Evolutionary conservation across 2,113 vertebrate genomes (phyloP).

Genomic region (Ctenomys sociabilis): DNA sequence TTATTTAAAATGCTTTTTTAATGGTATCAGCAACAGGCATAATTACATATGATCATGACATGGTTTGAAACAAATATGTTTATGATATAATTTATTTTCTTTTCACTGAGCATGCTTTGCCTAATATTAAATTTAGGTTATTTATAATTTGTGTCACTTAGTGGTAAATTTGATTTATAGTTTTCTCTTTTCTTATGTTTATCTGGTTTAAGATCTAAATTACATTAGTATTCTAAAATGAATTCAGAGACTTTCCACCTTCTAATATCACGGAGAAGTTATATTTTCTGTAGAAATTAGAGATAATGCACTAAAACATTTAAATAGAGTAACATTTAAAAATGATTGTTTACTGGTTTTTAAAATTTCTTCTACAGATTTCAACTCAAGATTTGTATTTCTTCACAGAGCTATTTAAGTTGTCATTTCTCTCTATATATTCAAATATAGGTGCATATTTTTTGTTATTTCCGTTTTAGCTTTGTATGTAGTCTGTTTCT

Average conservation of each 20-base stretch:
- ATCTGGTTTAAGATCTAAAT: neutral
- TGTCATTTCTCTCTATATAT: neutral
- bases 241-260: neutral
- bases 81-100: slow-evolving; percentile 49
- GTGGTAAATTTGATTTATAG: neutral
- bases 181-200: neutral
- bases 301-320: neutral
- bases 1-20: neutral
- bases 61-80: slow-evolving; percentile 25
- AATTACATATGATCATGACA: neutral
- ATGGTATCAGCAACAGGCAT: neutral
- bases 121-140: neutral
- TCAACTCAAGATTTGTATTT: neutral
- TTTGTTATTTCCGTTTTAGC: neutral
- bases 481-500: neutral
- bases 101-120: slow-evolving; percentile 9
- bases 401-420: neutral
- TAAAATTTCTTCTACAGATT: neutral
- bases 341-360: neutral
- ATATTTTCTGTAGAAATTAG: neutral
- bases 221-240: neutral
- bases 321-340: neutral
- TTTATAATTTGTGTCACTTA: slow-evolving; percentile 16
- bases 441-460: neutral
- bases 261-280: neutral